Conservation (phyloP, 2,888 invertebrate genomes). For the Lacanobia oleracea region DNA sequence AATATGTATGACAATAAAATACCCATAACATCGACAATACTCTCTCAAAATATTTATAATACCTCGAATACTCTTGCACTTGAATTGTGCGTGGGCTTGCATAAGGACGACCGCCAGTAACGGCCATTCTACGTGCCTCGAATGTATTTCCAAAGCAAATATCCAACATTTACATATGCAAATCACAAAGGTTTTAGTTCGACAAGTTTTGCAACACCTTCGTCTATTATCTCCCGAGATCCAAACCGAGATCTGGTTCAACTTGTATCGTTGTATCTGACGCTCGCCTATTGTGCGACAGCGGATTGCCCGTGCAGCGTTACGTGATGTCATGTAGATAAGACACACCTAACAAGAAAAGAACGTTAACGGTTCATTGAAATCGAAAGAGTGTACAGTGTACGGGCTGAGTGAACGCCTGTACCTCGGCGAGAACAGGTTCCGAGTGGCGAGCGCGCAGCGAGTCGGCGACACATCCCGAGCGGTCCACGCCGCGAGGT, state of each 20-base stretch:
- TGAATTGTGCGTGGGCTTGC: slow-evolving; percentile 79
- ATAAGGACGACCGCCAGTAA: slow-evolving; percentile 79
- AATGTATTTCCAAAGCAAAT: slow-evolving; percentile 74
- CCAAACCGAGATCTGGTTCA: slow-evolving; percentile 66
- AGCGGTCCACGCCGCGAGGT: slow-evolving; percentile 73
- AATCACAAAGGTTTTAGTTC: slow-evolving; percentile 56
- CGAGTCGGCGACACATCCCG: slow-evolving; percentile 83
- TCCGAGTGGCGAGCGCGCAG: slow-evolving; percentile 73
- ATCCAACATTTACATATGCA: slow-evolving; percentile 67
- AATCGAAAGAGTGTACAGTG: slow-evolving; percentile 86
- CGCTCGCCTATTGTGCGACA: slow-evolving; percentile 63
- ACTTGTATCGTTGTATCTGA: slow-evolving; percentile 39
- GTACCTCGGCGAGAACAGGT: slow-evolving; percentile 84
- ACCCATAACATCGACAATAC: slow-evolving; percentile 56
- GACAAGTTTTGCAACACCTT: slow-evolving; percentile 60
- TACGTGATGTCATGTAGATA: slow-evolving; percentile 83
- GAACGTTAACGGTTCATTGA: slow-evolving; percentile 89
- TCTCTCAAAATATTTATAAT: slow-evolving; percentile 64
- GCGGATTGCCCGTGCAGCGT: slow-evolving; percentile 71
- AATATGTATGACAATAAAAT: slow-evolving; percentile 63
- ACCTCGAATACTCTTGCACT: slow-evolving; percentile 64
- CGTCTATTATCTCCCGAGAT: slow-evolving; percentile 53
- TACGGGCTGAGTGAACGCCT: slow-evolving; percentile 80
- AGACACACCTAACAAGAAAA: slow-evolving; percentile 81
- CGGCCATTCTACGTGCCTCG: slow-evolving; percentile 77